Conservation (phyloP, 1,140 invertebrate genomes). For the Drosophila gunungcola region DNA sequence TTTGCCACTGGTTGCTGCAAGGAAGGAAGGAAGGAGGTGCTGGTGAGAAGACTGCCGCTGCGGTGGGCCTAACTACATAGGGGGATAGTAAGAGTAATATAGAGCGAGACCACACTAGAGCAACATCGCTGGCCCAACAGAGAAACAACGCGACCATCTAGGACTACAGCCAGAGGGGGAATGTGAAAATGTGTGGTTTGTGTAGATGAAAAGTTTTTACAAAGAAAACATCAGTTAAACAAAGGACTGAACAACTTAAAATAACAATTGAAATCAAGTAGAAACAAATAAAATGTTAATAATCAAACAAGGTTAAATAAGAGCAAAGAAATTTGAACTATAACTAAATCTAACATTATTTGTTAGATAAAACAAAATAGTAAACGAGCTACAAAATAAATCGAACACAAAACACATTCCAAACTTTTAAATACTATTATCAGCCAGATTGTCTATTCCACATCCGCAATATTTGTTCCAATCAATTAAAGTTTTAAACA, state of each 20-base stretch:
- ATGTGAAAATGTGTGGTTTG: conserved; percentile 14
- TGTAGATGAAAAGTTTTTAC: conserved; percentile 4
- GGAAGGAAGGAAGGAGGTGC: conserved; percentile 2
- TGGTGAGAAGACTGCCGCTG: conserved; percentile 21
- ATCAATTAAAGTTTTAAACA: not conserved
- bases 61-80: not conserved
- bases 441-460: conserved; percentile 1
- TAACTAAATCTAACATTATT: not conserved
- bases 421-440: conserved; percentile 1
- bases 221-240: not conserved
- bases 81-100: conserved; percentile 12
- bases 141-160: conserved; percentile 29
- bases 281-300: not conserved
- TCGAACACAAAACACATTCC: not conserved
- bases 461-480: conserved; percentile 3
- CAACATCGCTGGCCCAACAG: conserved; percentile 35
- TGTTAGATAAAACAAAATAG: not conserved
- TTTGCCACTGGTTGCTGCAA: conserved; percentile 71
- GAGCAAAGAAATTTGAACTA: not conserved
- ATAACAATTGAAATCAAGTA: not conserved
- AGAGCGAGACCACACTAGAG: conserved; percentile 34
- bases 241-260: conserved; percentile 5
- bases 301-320: not conserved
- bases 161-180: conserved; percentile 22
- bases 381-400: not conserved